Base-by-base conservation (phyloP, 2,797 vertebrate species). In the Lepilemur septentrionalis region DNA sequence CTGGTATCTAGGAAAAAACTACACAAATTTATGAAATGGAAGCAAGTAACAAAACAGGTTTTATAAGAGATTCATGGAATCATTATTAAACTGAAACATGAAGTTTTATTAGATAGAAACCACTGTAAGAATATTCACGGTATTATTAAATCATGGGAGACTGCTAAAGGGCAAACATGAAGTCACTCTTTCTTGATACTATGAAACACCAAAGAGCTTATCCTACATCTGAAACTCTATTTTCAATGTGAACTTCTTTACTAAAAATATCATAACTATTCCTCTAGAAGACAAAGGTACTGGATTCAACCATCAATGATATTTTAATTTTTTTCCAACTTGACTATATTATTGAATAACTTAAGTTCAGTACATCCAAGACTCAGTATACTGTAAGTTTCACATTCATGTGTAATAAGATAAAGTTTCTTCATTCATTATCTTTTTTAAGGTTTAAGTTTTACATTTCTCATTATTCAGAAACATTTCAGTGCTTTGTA, bases 31-130 rank as follows among this genome's bases (percentile, higher is more conserved):
- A 73, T 43, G 32, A 90, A 96, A 89, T 69, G 12, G 10, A 89
- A 78, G 32, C 59, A 76, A 41, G 25, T 52, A 63, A 89, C 41
- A 79, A 93, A 85, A 65, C 41, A 92, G 17, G 87, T 83, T 90
- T 93, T 76, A 46, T 65, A 84, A 90, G 17, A 79, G 52, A 78
- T 82, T 91, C 55, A 81, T 76, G 50, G 67, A 41, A 73, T 73
- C 7, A 85, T 86, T 88, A 89, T 91, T 89, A 79, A 93, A 73
- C 11, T 84, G 50, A 95, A 96, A 91, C 28, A 57, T 50, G 43
- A 86, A 85, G 83, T 75, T 67, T 41, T 93, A 43, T 81, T 97
- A 48, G 65, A n/a, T 23, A 65, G 75, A 70, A 65, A 89, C 17
- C 59, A 72, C 18, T 75, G 57, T 89, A 65, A 91, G 41, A 72